Evolutionary conservation across 2,797 vertebrate species (phyloP).

Genomic region (Urophycis tenuis): DNA sequence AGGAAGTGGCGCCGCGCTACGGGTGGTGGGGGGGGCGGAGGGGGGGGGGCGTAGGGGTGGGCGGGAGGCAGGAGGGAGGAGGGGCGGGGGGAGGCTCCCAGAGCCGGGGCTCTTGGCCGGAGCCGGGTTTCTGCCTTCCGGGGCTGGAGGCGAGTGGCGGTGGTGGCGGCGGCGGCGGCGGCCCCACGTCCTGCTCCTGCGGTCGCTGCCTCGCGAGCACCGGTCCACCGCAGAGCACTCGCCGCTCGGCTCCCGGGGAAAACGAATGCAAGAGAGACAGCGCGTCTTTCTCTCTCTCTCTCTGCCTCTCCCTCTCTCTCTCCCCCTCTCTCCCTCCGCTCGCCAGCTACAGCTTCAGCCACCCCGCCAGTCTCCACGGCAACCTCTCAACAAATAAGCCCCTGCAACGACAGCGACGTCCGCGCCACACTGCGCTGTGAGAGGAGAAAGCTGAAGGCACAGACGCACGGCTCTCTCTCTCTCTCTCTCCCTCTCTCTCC

Average conservation of each 20-base stretch:
- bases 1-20: not conserved
- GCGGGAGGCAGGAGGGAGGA: constrained; percentile 19
- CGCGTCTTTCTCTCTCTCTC: no score
- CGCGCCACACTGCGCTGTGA: constrained; percentile 61
- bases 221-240: constrained; percentile 13
- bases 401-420: constrained; percentile 61
- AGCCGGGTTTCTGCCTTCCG: constrained; percentile 50
- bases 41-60: constrained; percentile 28
- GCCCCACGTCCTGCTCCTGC: constrained; percentile 56
- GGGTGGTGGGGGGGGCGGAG: constrained; percentile 6
- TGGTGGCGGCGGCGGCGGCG: not conserved
- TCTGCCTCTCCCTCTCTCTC: no score
- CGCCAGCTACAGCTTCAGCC: constrained; percentile 44
- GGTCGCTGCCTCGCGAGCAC: constrained; percentile 48
- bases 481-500: not conserved
- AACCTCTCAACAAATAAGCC: constrained; percentile 93
- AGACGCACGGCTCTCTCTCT: constrained; percentile 52
- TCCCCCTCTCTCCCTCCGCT: not conserved
- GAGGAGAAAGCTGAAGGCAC: constrained; percentile 65
- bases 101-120: constrained; percentile 35
- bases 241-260: not conserved
- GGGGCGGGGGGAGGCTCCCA: constrained; percentile 32
- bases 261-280: not conserved
- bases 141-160: constrained; percentile 45
- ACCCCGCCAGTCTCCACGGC: constrained; percentile 79